These are phyloP conservation scores for Antedon mediterranea DNA, from an alignment of 53 echinoderm and acorn worm genomes.

Conservation along the genomic window DNA sequence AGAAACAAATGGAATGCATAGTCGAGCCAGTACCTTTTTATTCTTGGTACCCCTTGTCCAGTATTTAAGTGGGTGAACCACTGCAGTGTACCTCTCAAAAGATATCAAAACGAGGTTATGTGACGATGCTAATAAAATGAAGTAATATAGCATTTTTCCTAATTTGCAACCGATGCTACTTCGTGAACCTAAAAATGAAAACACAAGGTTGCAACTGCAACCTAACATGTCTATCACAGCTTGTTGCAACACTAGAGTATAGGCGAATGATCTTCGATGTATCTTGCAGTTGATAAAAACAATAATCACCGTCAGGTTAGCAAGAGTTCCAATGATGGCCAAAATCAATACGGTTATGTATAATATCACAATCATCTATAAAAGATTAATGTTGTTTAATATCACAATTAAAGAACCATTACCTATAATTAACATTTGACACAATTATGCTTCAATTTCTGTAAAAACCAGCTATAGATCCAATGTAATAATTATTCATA, in stretches of 20 bases:
- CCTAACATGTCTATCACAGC: neutral
- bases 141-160: neutral
- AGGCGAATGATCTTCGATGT: neutral
- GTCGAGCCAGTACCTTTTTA: too few relatives aligned
- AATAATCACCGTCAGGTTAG: neutral
- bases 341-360: too few relatives aligned
- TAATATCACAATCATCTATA: too few relatives aligned
- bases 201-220: neutral
- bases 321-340: neutral
- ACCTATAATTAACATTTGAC: too few relatives aligned
- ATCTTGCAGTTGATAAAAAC: neutral
- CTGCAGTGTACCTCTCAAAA: neutral
- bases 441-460: too few relatives aligned
- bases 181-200: too few relatives aligned
- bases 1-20: neutral
- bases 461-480: too few relatives aligned
- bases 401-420: too few relatives aligned
- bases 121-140: neutral
- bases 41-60: neutral
- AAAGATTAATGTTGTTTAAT: too few relatives aligned
- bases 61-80: neutral
- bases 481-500: too few relatives aligned
- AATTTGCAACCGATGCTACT: too few relatives aligned
- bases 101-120: neutral
- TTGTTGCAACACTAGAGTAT: neutral